A percentile compares a stretch with the other conserved stretches of the same genome.
These are phyloP conservation scores for Aythya baeri DNA, from an alignment of 2,113 vertebrate genomes.

Conservation along the genomic window DNA sequence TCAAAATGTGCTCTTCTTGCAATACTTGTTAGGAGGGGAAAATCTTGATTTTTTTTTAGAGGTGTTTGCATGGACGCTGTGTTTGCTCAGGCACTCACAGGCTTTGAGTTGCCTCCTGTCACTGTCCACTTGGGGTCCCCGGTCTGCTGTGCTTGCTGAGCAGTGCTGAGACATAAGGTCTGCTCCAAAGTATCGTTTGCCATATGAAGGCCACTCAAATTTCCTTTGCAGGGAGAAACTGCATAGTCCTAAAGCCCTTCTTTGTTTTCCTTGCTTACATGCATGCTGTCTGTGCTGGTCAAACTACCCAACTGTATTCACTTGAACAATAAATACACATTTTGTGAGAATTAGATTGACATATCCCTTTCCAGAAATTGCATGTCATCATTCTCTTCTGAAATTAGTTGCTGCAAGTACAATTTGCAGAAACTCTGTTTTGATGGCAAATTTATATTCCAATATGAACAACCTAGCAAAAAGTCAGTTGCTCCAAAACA, in stretches of 20 bases:
- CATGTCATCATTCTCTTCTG: neutral
- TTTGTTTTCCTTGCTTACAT: neutral
- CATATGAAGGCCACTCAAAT: neutral
- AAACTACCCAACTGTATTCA: neutral
- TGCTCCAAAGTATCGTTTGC: neutral
- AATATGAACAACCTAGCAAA: neutral
- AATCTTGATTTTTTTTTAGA: neutral
- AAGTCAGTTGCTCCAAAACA: neutral
- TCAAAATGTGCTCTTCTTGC: neutral
- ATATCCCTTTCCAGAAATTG: neutral
- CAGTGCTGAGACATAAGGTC: neutral
- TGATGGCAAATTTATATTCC: neutral
- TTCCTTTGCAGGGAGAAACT: neutral
- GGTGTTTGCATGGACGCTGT: fast-evolving
- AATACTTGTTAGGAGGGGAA: fast-evolving
- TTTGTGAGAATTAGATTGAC: neutral
- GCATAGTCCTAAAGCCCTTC: neutral
- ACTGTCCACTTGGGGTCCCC: neutral
- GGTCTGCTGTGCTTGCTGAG: neutral
- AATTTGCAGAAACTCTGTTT: neutral
- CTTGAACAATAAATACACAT: neutral
- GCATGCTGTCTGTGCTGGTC: neutral
- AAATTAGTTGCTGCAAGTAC: neutral
- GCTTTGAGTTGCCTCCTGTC: neutral
- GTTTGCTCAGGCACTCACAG: neutral